phyloP scores from a whole-genome alignment of 1,140 invertebrate genomes.

The Manduca sexta region DNA sequence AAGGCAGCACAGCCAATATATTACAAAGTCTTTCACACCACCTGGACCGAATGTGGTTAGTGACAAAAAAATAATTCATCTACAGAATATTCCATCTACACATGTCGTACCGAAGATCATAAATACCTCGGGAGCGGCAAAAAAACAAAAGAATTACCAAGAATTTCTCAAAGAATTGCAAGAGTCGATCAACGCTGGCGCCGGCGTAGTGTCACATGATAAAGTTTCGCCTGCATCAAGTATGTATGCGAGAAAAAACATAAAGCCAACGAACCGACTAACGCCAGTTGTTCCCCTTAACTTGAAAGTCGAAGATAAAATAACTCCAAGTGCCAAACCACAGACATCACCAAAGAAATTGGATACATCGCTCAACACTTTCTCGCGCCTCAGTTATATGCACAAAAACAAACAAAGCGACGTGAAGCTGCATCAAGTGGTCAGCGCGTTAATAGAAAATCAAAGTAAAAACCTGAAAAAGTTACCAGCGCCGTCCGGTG shows the following conservation, averaged over 20 bases:
- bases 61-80: no score
- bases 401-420: slow-evolving; percentile 55
- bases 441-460: slow-evolving; percentile 10
- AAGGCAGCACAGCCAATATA: no score
- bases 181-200: slow-evolving; percentile 38
- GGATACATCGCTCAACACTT: slow-evolving; percentile 53
- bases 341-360: slow-evolving; percentile 27
- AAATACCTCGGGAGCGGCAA: neutral
- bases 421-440: slow-evolving; percentile 19
- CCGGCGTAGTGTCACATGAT: neutral
- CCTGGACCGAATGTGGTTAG: no score
- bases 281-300: slow-evolving; percentile 6
- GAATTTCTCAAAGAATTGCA: slow-evolving; percentile 43
- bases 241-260: slow-evolving; percentile 11
- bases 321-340: slow-evolving; percentile 31
- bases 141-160: slow-evolving; percentile 23
- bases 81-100: neutral
- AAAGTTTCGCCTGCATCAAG: neutral
- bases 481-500: neutral
- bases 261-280: slow-evolving; percentile 13
- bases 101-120: no score
- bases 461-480: slow-evolving; percentile 2
- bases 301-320: slow-evolving; percentile 13
- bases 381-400: slow-evolving; percentile 57
- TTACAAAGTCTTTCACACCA: no score